Conservation (phyloP, 2,888 invertebrate species). For the Coecobrya sp. region DNA sequence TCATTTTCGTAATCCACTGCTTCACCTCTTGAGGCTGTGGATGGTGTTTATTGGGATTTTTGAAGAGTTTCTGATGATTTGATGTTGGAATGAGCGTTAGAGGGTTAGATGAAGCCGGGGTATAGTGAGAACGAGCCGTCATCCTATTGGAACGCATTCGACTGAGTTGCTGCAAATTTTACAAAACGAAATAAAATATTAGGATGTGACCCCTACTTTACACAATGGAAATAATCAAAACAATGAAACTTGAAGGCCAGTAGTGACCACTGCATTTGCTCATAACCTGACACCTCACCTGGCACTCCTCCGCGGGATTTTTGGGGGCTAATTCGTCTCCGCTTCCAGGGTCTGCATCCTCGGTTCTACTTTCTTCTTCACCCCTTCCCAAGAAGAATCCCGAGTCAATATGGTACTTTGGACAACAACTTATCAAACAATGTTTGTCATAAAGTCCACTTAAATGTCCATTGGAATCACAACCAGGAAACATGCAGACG, state of each 20-base stretch:
- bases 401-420: constrained; percentile 92
- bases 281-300: constrained; percentile 39
- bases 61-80: constrained; percentile 79
- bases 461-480: constrained; percentile 95
- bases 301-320: constrained; percentile 76
- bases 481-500: constrained; percentile 90
- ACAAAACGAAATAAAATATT: background rate
- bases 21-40: constrained; percentile 82
- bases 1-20: constrained; percentile 83
- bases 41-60: constrained; percentile 78
- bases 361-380: constrained; percentile 88
- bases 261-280: too few relatives aligned
- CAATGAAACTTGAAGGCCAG: background rate
- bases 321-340: constrained; percentile 72
- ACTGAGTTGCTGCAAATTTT: constrained; percentile 68
- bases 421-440: constrained; percentile 97
- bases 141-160: constrained; percentile 77
- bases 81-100: constrained; percentile 79
- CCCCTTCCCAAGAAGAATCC: constrained; percentile 92
- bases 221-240: background rate
- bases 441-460: constrained; percentile 94
- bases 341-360: constrained; percentile 78
- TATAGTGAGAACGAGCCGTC: constrained; percentile 75
- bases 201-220: too few relatives aligned
- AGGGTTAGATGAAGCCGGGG: constrained; percentile 73